These are phyloP conservation scores for Brachyrhaphis roseni DNA, from an alignment of 2,797 vertebrate genomes.

Conservation along the genomic window DNA sequence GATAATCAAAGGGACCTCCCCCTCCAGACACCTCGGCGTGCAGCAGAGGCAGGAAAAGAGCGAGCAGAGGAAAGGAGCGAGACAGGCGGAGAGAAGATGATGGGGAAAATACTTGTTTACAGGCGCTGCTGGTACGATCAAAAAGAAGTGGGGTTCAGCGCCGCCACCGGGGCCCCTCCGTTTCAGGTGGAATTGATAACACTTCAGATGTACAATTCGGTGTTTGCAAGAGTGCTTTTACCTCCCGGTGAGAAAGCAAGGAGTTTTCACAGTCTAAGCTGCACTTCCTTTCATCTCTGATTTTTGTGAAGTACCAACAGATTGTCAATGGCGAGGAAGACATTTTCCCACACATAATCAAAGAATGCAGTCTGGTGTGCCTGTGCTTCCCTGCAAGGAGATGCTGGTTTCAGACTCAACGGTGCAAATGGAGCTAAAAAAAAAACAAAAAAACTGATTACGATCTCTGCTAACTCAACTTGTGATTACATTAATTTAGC, in stretches of 20 bases:
- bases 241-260: conserved; percentile 72
- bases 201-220: conserved; percentile 76
- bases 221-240: conserved; percentile 73
- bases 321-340: conserved; percentile 69
- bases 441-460: conserved; percentile 30
- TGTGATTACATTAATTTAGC: conserved; percentile 41
- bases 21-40: conserved; percentile 69
- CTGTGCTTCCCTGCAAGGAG: conserved; percentile 16
- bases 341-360: conserved; percentile 72
- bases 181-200: conserved; percentile 77
- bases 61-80: conserved; percentile 37
- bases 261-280: conserved; percentile 67
- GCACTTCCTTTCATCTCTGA: conserved; percentile 75
- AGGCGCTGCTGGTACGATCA: conserved; percentile 68
- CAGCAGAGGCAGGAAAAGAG: conserved; percentile 20
- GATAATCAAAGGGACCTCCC: conserved; percentile 81
- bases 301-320: conserved; percentile 74
- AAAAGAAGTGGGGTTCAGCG: conserved; percentile 61
- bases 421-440: neutral
- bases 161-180: conserved; percentile 65
- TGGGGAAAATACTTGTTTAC: conserved; percentile 75
- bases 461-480: conserved; percentile 45
- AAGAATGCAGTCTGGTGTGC: conserved; percentile 52
- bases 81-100: conserved; percentile 50
- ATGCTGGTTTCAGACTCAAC: conserved; percentile 27